Percentiles rank a stretch among this genome's conserved stretches.
These are phyloP conservation scores for Epinephelus lanceolatus DNA, from an alignment of 2,113 vertebrate species.

Conservation along the genomic window DNA sequence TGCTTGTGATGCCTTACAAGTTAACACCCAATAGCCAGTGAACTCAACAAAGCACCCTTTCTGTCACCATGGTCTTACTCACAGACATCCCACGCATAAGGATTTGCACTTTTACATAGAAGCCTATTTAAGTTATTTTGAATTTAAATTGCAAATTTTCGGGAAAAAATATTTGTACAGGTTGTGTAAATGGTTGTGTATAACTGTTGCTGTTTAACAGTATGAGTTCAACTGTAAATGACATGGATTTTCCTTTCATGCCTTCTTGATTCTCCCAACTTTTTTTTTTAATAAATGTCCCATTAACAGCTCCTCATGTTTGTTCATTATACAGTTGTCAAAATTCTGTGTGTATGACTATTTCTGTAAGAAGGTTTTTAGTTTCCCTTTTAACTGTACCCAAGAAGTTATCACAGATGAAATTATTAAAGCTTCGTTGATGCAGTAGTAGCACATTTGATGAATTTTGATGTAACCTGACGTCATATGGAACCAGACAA, in stretches of 20 bases:
- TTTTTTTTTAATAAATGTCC: constrained; percentile 82
- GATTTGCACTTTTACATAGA: constrained; percentile 89
- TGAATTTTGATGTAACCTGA: not conserved
- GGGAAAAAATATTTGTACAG: constrained; percentile 84
- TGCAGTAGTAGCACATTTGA: not conserved
- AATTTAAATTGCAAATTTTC: constrained; percentile 77
- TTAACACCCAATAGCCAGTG: constrained; percentile 35
- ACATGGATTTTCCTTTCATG: constrained; percentile 77
- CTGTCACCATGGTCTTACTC: constrained; percentile 71
- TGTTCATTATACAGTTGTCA: not conserved
- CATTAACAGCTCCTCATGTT: constrained; percentile 65
- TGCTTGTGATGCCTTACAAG: constrained; percentile 64
- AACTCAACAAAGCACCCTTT: constrained; percentile 46
- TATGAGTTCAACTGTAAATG: constrained; percentile 81
- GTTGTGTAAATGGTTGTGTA: constrained; percentile 86
- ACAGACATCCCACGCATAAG: constrained; percentile 74
- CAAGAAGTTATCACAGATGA: not conserved
- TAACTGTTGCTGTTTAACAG: constrained; percentile 84
- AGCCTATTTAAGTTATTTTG: constrained; percentile 88
- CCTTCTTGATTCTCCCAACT: constrained; percentile 68
- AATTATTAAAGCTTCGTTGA: not conserved
- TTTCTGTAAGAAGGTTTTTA: not conserved
- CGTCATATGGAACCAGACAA: not conserved
- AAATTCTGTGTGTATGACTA: not conserved
- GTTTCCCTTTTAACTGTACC: not conserved